Evolutionary conservation across 64 coral and sea anemone species (phyloP), one percentile per base, ranked within the genome.

Genomic region (Pocillopora damicornis): DNA sequence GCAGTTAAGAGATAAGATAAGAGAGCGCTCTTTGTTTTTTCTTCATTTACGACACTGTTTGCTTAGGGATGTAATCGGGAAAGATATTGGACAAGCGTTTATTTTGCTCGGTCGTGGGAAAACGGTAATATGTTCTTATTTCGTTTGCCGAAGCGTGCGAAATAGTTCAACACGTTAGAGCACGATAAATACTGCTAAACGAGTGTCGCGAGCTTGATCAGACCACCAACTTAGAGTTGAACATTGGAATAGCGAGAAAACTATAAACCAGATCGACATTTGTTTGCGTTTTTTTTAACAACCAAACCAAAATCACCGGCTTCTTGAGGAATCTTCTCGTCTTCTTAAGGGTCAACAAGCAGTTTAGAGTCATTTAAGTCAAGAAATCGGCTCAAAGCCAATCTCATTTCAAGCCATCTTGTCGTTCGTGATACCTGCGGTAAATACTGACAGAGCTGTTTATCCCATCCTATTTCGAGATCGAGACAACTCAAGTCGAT

Each of bases 1-100:
- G 84, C 57, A 92, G 83, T 64, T 71, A 69, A 87, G 76, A 92
- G 90, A 92, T 92, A 92, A 92, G 90, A 92, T 92, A 92, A 92
- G 90, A 79, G 38, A 6, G 68, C 9, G 36, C 1, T 68, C 59
- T 82, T 91, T 86, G 57, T 81, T 81, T 80, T 80, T 51, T n/a
- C 72, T 85, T 72, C 18, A 17, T 14, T 34, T 72, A 51, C 0
- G 64, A 85, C 67, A 85, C 65, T 84, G 64, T 85, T 85, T 85
- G 36, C 18, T 22, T 22, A 85, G 37, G 11, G 7, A 85, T 35
- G 37, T 11, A 22, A 73, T 20, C 26, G 56, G 38, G 4, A 72
- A 58, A 85, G 63, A 57, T 85, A 42, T 66, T 26, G 71, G 37
- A 68, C 61, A 67, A 83, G 67, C 34, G 80, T 83, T 45, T 82